A percentile compares a stretch with the other conserved stretches of the same genome.
phyloP scores from a whole-genome alignment of 2,888 invertebrate species.

The Protophormia terraenovae region DNA sequence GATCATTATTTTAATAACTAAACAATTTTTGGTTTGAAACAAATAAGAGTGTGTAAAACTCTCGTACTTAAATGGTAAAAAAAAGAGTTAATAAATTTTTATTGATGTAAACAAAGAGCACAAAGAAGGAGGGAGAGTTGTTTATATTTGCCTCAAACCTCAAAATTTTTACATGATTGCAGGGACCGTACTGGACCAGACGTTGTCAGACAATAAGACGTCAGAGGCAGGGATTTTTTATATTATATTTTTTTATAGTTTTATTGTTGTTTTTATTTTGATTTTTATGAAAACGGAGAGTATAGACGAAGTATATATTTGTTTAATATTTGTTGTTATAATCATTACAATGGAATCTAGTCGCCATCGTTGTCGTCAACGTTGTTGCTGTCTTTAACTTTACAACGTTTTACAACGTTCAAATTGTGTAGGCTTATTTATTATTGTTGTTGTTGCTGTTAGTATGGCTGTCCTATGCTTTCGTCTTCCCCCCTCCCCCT shows the following conservation, averaged over 20 bases:
- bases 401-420: not conserved
- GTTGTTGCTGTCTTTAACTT: conserved; percentile 13
- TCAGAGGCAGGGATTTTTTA: conserved; percentile 41
- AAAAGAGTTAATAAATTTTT: not conserved
- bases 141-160: too few species aligned
- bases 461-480: not conserved
- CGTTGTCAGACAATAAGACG: conserved; percentile 50
- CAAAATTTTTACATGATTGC: not conserved
- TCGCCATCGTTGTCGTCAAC: conserved; percentile 15
- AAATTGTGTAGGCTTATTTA: conserved; percentile 30
- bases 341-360: conserved; percentile 43
- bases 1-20: conserved; percentile 30
- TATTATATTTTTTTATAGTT: conserved; percentile 13
- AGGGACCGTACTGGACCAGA: not conserved
- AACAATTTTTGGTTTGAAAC: not conserved
- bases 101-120: not conserved
- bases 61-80: not conserved
- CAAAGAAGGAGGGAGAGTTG: too few species aligned
- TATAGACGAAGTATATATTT: not conserved
- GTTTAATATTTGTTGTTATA: conserved; percentile 28
- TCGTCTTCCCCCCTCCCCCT: not conserved
- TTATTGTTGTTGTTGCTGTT: not conserved
- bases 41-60: conserved; percentile 28
- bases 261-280: not conserved
- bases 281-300: not conserved